Conservation (phyloP, 2,797 vertebrate species). For the Arnoldichthys spilopterus region DNA sequence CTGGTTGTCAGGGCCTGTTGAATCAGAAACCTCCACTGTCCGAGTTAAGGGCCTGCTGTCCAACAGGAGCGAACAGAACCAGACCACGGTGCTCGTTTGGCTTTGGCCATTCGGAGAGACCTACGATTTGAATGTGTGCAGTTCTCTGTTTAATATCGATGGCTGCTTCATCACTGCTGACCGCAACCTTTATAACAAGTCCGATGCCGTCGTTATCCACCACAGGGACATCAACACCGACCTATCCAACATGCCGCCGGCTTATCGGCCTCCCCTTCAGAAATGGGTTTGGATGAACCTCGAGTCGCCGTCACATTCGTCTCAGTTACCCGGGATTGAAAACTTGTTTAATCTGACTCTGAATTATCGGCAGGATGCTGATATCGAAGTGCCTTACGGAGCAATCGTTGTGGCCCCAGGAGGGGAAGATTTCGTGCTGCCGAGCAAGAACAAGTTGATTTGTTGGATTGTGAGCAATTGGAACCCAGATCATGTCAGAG, state of each 20-base stretch:
- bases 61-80: conserved; percentile 87
- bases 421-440: conserved; percentile 89
- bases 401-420: conserved; percentile 85
- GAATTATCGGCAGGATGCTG: conserved; percentile 95
- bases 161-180: conserved; percentile 94
- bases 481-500: conserved; percentile 93
- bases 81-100: conserved; percentile 93
- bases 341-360: conserved; percentile 95
- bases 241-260: conserved; percentile 90
- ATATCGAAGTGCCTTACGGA: conserved; percentile 97
- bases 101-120: conserved; percentile 97
- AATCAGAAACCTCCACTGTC: conserved; percentile 89
- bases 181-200: conserved; percentile 91
- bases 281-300: conserved; percentile 99
- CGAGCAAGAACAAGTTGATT: conserved; percentile 91
- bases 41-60: conserved; percentile 91
- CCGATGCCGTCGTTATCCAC: conserved; percentile 93
- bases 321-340: conserved; percentile 91
- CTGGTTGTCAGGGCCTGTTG: conserved; percentile 92
- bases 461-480: conserved; percentile 99
- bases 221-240: conserved; percentile 94
- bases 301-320: conserved; percentile 94
- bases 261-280: conserved; percentile 90
- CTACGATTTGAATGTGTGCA: conserved; percentile 90
- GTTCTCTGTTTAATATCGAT: conserved; percentile 90